These are phyloP conservation scores for Pao palembangensis DNA, from an alignment of 2,113 vertebrate species.

Conservation along the genomic window DNA sequence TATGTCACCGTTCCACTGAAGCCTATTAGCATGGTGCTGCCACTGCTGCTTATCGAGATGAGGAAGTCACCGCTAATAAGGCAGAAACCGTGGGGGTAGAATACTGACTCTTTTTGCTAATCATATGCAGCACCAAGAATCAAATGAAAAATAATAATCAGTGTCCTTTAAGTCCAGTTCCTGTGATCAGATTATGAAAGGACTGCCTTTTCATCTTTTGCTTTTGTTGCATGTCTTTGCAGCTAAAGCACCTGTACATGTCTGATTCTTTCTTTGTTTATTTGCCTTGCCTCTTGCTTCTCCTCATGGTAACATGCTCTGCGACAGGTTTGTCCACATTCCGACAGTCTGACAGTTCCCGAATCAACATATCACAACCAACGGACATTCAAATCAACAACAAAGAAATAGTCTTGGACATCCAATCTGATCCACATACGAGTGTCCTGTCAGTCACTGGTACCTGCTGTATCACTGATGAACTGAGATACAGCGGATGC, in stretches of 20 bases:
- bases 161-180: constrained; percentile 1
- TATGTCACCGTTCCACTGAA: not conserved
- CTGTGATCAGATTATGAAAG: constrained; percentile 17
- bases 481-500: not conserved
- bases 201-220: not conserved
- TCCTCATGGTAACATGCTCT: constrained; percentile 20
- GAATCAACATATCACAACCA: constrained; percentile 37
- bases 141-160: not conserved
- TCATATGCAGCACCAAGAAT: constrained; percentile 18
- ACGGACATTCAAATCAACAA: constrained; percentile 31
- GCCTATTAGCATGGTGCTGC: constrained; percentile 1
- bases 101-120: constrained; percentile 27
- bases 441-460: constrained; percentile 18
- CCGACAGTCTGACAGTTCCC: constrained; percentile 53
- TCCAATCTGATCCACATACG: constrained; percentile 22
- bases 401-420: constrained; percentile 19
- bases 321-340: constrained; percentile 23
- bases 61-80: constrained; percentile 27
- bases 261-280: not conserved
- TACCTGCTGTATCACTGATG: not conserved
- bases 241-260: constrained; percentile 17
- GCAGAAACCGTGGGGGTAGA: not conserved
- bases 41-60: constrained; percentile 15
- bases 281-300: not conserved
- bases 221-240: not conserved